phyloP scores from a whole-genome alignment of 2,888 invertebrate genomes.

The Erpobdella octoculata region DNA sequence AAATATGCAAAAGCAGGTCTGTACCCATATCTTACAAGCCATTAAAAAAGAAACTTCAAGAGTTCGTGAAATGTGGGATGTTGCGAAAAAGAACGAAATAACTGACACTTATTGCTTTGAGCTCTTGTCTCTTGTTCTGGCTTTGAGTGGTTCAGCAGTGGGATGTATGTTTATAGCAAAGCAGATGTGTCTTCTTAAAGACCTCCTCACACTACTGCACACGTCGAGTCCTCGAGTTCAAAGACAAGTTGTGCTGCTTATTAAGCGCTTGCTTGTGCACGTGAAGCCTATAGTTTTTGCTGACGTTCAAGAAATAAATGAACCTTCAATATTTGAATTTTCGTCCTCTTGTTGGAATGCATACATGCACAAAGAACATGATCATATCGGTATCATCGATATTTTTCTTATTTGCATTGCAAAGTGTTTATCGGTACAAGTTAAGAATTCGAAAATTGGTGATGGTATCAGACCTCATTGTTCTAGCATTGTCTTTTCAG shows the following conservation, averaged over 20 bases:
- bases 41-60: slow-evolving; percentile 79
- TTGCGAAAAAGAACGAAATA: slow-evolving; percentile 26
- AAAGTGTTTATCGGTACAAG: slow-evolving; percentile 80
- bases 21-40: slow-evolving; percentile 66
- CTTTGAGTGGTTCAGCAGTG: slow-evolving; percentile 82
- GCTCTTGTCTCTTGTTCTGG: slow-evolving; percentile 88
- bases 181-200: slow-evolving; percentile 73
- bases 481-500: slow-evolving; percentile 35
- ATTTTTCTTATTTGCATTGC: slow-evolving; percentile 82
- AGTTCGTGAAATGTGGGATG: slow-evolving; percentile 86
- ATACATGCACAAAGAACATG: slow-evolving; percentile 59
- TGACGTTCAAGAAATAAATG: slow-evolving; percentile 61
- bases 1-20: slow-evolving; percentile 78
- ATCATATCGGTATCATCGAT: slow-evolving; percentile 69
- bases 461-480: slow-evolving; percentile 57
- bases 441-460: slow-evolving; percentile 64
- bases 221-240: slow-evolving; percentile 90
- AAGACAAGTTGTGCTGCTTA: slow-evolving; percentile 77
- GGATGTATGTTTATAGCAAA: slow-evolving; percentile 82
- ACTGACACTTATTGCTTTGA: slow-evolving; percentile 92
- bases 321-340: too few species aligned
- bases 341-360: too few species aligned
- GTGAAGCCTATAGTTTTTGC: slow-evolving; percentile 76
- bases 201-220: slow-evolving; percentile 76
- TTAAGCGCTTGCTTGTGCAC: slow-evolving; percentile 79